Conservation (phyloP, 2,113 vertebrate species). For the Bos javanicus region DNA sequence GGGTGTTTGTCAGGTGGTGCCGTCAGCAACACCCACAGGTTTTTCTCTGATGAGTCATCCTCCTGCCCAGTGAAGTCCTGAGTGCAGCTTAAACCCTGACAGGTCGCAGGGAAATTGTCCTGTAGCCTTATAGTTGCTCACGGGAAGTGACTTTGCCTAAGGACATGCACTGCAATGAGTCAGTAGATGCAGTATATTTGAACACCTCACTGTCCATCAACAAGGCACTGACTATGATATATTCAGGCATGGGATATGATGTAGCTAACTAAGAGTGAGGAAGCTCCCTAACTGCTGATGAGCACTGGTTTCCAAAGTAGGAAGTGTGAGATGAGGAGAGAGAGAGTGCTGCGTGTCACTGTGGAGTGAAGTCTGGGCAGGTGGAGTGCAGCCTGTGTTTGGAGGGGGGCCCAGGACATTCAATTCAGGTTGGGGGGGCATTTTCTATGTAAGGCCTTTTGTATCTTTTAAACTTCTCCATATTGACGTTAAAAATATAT, state of each 20-base stretch:
- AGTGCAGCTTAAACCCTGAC: background rate
- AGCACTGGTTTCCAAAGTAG: background rate
- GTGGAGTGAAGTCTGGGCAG: background rate
- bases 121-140: background rate
- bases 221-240: background rate
- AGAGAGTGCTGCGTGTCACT: background rate
- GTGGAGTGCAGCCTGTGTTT: rapidly evolving
- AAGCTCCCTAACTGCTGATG: background rate
- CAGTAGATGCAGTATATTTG: background rate
- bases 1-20: background rate
- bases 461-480: background rate
- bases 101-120: background rate
- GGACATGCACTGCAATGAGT: background rate
- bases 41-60: background rate
- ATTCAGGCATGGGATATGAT: background rate
- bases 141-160: background rate
- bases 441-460: background rate
- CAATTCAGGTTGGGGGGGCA: background rate
- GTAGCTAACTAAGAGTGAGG: background rate
- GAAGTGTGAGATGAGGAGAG: background rate
- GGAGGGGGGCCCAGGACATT: background rate
- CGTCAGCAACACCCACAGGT: background rate
- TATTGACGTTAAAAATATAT: background rate
- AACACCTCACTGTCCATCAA: background rate
- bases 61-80: background rate